Evolutionary conservation across 2,888 invertebrate species (phyloP).

Genomic region (Shargacucullia verbasci): DNA sequence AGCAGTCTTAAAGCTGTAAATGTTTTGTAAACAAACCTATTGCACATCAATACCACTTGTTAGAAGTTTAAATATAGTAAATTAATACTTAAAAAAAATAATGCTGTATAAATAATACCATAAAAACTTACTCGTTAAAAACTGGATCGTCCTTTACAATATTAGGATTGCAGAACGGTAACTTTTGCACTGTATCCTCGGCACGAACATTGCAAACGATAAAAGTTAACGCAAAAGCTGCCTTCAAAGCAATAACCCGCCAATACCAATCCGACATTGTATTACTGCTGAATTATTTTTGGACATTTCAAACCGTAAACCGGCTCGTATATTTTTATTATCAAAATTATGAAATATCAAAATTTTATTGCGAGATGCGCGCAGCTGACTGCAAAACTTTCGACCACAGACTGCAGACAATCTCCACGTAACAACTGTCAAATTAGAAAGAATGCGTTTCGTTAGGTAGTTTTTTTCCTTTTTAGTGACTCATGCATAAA

Average conservation of each 20-base stretch:
- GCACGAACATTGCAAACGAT: constrained; percentile 76
- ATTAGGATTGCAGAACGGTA: constrained; percentile 85
- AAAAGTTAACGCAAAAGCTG: constrained; percentile 76
- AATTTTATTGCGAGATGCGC: constrained; percentile 62
- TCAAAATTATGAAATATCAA: constrained; percentile 78
- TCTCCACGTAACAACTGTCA: constrained; percentile 67
- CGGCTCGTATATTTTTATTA: constrained; percentile 70
- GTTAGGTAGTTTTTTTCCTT: constrained; percentile 13
- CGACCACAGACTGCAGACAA: constrained; percentile 54
- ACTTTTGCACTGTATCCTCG: constrained; percentile 80
- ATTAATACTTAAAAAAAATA: not conserved
- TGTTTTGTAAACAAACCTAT: constrained; percentile 61
- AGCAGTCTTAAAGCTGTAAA: constrained; percentile 11
- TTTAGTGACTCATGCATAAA: constrained; percentile 37
- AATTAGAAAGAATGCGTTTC: constrained; percentile 29
- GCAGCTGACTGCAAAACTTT: constrained; percentile 56
- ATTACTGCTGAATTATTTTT: constrained; percentile 76
- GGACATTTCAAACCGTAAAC: constrained; percentile 77
- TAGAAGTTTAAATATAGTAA: constrained; percentile 1
- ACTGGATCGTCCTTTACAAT: constrained; percentile 69
- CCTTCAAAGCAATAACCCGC: constrained; percentile 79
- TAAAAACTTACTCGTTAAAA: constrained; percentile 77
- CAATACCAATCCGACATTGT: constrained; percentile 87
- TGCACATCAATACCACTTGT: not conserved
- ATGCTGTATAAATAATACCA: constrained; percentile 13